Evolutionary conservation across 2,888 invertebrate species (phyloP).

Genomic region (Urechis unicinctus): DNA sequence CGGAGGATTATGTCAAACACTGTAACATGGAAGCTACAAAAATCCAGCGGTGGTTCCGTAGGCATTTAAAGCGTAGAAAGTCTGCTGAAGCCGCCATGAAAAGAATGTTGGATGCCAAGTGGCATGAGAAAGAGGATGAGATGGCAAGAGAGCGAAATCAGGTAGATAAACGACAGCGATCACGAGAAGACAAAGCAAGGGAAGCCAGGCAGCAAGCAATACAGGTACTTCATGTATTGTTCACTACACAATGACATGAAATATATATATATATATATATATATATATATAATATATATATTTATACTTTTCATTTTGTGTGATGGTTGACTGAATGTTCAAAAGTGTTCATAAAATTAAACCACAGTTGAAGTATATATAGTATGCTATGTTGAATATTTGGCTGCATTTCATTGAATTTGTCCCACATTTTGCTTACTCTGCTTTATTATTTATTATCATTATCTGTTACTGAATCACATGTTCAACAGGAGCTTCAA

Average conservation of each 20-base stretch:
- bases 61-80: slow-evolving; percentile 24
- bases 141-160: slow-evolving; percentile 25
- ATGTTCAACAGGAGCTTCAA: slow-evolving; percentile 35
- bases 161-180: slow-evolving; percentile 32
- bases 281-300: too few species aligned
- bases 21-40: slow-evolving; percentile 34
- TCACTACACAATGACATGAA: too few species aligned
- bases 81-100: slow-evolving; percentile 41
- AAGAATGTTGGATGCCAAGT: slow-evolving; percentile 35
- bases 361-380: too few species aligned
- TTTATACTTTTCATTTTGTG: too few species aligned
- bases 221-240: too few species aligned
- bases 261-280: too few species aligned
- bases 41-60: slow-evolving; percentile 43
- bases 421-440: too few species aligned
- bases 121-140: slow-evolving; percentile 22
- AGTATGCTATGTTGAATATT: too few species aligned
- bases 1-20: slow-evolving; percentile 35
- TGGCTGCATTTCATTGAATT: too few species aligned
- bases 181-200: slow-evolving; percentile 38
- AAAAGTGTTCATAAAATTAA: too few species aligned
- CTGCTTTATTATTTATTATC: too few species aligned
- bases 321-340: background rate
- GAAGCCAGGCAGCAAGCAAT: slow-evolving; percentile 42
- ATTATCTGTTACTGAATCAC: background rate